Evolutionary conservation across 2,113 vertebrate species (phyloP), one percentile per base, ranked within the genome.

Genomic region (Pycnonotus jocosus): DNA sequence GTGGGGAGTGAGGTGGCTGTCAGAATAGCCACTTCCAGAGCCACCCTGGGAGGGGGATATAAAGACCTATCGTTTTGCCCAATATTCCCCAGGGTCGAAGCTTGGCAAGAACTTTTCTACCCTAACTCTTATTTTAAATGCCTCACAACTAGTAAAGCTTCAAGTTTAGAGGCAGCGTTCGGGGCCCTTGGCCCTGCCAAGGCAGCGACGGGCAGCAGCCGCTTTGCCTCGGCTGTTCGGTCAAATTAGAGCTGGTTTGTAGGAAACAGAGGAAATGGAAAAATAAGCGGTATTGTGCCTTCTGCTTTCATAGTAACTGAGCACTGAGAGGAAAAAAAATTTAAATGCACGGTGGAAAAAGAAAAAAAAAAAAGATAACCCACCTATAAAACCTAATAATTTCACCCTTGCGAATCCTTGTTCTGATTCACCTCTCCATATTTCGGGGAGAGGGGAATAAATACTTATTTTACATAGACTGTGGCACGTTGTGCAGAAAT

Each of bases 221-320:
- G 2, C 35, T 73, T 72, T 0, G 3, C 25, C n/a, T 42, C 25
- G 2, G 28, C 37, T 69, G 5, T 76, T 69, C 19, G 31, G 30
- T 76, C 58, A 69, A 54, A 94, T 74, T 48, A 19, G 25, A 81
- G 37, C 20, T 44, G 15, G 33, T 15, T 66, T 42, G 31, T 82
- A 77, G 71, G 71, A 94, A 96, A 54, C 6, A 2, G 47, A 94
- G 90, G 82, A 93, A 92, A 85, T 73, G 74, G 90, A 11, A 94
- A 95, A 93, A 88, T 33, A 54, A 4, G 51, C 3, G 1, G 28
- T 66, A 23, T 86, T 88, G 35, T 86, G 37, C 40, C 76, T 82
- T 40, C 42, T 53, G 53, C 73, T 68, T 74, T 56, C 35, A 33
- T 19, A 85, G 58, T 27, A 57, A 51, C 51, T 11, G 47, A 86